Evolutionary conservation across 1,140 invertebrate genomes (phyloP).

Genomic region (Euglossa dilemma): DNA sequence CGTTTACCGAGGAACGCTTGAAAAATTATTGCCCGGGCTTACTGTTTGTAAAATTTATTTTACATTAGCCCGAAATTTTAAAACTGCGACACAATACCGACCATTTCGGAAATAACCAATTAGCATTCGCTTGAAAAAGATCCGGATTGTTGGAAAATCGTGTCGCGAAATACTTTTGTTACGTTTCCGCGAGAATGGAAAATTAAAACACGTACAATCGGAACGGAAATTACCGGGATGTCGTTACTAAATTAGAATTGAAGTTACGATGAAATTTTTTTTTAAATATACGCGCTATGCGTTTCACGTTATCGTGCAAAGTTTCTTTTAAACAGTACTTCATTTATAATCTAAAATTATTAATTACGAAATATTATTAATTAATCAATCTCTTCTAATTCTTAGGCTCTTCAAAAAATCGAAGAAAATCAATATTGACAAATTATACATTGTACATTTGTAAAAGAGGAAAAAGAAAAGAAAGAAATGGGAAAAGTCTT

Average conservation of each 20-base stretch:
- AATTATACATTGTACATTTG: too few relatives aligned
- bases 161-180: background rate
- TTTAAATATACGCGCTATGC: background rate
- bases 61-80: background rate
- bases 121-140: background rate
- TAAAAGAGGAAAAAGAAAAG: too few relatives aligned
- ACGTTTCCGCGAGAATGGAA: background rate
- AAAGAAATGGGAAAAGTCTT: background rate
- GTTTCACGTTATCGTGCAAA: too few relatives aligned
- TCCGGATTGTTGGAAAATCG: background rate
- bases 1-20: background rate
- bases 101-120: background rate
- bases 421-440: too few relatives aligned
- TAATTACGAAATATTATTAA: too few relatives aligned
- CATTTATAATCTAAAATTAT: too few relatives aligned
- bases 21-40: background rate
- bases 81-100: background rate
- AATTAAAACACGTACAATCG: background rate
- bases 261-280: background rate
- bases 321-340: too few relatives aligned
- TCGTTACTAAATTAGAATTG: background rate
- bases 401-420: too few relatives aligned
- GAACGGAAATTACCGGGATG: background rate
- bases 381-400: too few relatives aligned
- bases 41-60: too few relatives aligned